A percentile compares a stretch with the other conserved stretches of the same genome.
These are phyloP conservation scores for Rhinoraja longicauda DNA, from an alignment of 2,797 vertebrate genomes.

Conservation along the genomic window DNA sequence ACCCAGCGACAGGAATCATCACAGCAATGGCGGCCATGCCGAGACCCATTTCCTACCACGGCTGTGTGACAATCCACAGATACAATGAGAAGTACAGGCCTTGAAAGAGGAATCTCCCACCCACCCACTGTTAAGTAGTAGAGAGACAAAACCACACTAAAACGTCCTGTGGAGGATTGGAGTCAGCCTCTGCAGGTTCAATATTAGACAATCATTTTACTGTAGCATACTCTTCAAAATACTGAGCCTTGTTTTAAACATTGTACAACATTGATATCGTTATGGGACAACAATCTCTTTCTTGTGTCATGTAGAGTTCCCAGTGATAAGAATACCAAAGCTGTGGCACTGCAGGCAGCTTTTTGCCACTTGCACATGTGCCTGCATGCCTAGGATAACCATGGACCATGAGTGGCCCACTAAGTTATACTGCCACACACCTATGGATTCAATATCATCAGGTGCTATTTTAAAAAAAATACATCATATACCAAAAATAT, in stretches of 20 bases:
- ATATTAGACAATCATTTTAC: background rate
- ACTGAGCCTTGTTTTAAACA: background rate
- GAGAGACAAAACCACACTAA: background rate
- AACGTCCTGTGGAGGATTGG: background rate
- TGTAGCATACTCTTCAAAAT: background rate
- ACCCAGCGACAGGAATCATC: slow-evolving; percentile 88
- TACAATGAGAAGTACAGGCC: slow-evolving; percentile 84
- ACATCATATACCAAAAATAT: background rate
- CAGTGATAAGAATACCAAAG: slow-evolving; percentile 1
- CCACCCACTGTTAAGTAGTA: background rate
- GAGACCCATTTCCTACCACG: slow-evolving; percentile 90
- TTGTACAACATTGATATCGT: background rate
- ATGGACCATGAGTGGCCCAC: background rate
- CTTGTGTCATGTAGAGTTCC: background rate
- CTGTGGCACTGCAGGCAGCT: slow-evolving; percentile 13
- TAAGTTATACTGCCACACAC: background rate
- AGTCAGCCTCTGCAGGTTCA: background rate
- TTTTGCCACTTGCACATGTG: background rate
- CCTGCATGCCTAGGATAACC: background rate
- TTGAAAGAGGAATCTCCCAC: slow-evolving; percentile 45
- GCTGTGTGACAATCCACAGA: slow-evolving; percentile 95
- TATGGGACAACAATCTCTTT: background rate
- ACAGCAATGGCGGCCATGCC: slow-evolving; percentile 89
- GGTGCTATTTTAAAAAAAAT: background rate
- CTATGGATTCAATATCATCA: background rate